Evolutionary conservation across 2,888 invertebrate species (phyloP).

Genomic region (Drosophila emarginata): DNA sequence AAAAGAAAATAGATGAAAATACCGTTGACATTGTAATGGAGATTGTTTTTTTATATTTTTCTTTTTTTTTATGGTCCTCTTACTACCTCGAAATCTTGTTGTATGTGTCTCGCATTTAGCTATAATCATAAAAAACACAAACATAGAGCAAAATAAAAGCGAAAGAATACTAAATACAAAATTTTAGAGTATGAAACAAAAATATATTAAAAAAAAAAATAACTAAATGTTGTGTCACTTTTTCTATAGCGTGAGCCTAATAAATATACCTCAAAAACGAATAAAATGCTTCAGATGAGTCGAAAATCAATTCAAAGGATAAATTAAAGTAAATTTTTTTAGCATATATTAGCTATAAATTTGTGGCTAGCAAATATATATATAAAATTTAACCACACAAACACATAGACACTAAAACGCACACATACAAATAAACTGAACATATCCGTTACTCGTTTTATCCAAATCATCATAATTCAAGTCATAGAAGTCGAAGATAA

Average conservation of each 20-base stretch:
- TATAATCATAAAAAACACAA: slow-evolving; percentile 23
- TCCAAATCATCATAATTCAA: slow-evolving; percentile 70
- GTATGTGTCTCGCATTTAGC: slow-evolving; percentile 72
- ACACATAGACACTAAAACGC: slow-evolving; percentile 10
- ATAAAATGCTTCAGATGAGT: slow-evolving; percentile 60
- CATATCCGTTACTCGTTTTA: slow-evolving; percentile 59
- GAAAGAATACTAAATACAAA: slow-evolving; percentile 20
- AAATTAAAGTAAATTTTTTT: slow-evolving; percentile 49
- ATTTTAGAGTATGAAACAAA: slow-evolving; percentile 41
- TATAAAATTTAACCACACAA: slow-evolving; percentile 4
- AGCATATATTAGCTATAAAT: slow-evolving; percentile 61
- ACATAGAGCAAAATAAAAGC: slow-evolving; percentile 52
- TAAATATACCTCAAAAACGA: slow-evolving; percentile 49
- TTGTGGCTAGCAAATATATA: slow-evolving; percentile 29
- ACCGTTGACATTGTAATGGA: background rate
- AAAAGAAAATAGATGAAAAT: no score
- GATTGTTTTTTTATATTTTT: slow-evolving; percentile 52
- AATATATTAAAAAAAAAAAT: slow-evolving; percentile 40
- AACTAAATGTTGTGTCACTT: slow-evolving; percentile 75
- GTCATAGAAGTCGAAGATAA: slow-evolving; percentile 23
- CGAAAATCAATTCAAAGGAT: slow-evolving; percentile 25
- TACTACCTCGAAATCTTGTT: slow-evolving; percentile 73
- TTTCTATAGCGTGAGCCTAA: slow-evolving; percentile 56
- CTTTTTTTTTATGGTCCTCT: background rate
- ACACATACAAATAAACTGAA: slow-evolving; percentile 31